Conservation (phyloP, 2,113 vertebrate genomes). For the Rhinoptilus africanus region DNA sequence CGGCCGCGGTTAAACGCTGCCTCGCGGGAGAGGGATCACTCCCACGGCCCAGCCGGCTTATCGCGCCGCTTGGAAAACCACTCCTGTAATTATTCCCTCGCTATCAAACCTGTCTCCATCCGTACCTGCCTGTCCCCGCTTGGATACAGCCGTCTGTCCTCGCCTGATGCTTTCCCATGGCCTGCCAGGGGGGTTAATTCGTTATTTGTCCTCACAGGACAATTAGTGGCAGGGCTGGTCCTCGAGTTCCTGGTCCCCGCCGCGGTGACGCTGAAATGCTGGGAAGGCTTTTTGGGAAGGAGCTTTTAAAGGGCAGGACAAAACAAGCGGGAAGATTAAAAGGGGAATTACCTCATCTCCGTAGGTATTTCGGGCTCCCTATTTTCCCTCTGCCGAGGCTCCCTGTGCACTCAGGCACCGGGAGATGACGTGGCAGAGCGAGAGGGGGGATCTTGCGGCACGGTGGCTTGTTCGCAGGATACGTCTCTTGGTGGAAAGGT, state of each 20-base stretch:
- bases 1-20: fast-evolving
- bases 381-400: not conserved
- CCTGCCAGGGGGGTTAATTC: not conserved
- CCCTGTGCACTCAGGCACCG: fast-evolving
- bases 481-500: not conserved
- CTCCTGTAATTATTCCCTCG: not conserved
- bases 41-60: not conserved
- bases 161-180: not conserved
- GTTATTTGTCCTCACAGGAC: not conserved
- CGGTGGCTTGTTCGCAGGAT: not conserved
- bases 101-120: not conserved
- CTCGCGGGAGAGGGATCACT: not conserved
- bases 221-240: not conserved
- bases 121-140: not conserved
- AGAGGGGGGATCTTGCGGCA: too few relatives aligned
- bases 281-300: not conserved
- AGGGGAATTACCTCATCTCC: not conserved
- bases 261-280: not conserved
- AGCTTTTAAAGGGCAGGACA: not conserved
- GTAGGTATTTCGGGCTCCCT: not conserved
- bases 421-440: not conserved
- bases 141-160: fast-evolving
- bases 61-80: not conserved
- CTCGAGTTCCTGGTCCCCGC: fast-evolving
- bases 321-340: not conserved